phyloP scores from a whole-genome alignment of 2,113 vertebrate species.

The Manacus vitellinus region DNA sequence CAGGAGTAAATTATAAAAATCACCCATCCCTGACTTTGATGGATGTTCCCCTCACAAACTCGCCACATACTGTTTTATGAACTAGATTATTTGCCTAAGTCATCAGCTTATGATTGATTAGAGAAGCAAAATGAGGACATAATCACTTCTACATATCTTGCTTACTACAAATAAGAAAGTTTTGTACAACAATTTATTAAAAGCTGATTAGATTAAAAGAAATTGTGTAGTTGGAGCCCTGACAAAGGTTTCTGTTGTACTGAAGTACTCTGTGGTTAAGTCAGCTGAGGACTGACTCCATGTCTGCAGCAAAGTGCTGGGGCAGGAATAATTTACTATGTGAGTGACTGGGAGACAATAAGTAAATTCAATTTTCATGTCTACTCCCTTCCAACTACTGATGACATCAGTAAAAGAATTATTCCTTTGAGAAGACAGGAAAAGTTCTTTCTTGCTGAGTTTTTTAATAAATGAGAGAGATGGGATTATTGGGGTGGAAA shows the following conservation, averaged over 20 bases:
- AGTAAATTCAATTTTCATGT: neutral
- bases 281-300: neutral
- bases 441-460: neutral
- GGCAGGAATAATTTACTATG: neutral
- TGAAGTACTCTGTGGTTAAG: neutral
- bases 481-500: neutral
- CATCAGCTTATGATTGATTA: conserved; percentile 46
- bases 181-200: conserved; percentile 15
- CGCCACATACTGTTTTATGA: neutral
- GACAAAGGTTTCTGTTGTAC: neutral
- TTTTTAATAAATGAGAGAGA: neutral
- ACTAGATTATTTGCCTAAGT: conserved; percentile 38
- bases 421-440: neutral
- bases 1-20: conserved; percentile 17
- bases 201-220: conserved; percentile 10
- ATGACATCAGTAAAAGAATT: neutral
- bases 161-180: conserved; percentile 33
- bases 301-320: neutral
- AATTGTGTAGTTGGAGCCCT: neutral
- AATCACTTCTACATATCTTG: conserved; percentile 3
- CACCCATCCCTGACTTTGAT: conserved; percentile 43
- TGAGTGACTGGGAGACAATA: neutral
- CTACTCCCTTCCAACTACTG: neutral
- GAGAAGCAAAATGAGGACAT: conserved; percentile 16
- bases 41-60: conserved; percentile 9